Percentiles rank a stretch among this genome's conserved stretches.
phyloP scores from a whole-genome alignment of 2,113 vertebrate species.

The Notarius quadriscutis region DNA sequence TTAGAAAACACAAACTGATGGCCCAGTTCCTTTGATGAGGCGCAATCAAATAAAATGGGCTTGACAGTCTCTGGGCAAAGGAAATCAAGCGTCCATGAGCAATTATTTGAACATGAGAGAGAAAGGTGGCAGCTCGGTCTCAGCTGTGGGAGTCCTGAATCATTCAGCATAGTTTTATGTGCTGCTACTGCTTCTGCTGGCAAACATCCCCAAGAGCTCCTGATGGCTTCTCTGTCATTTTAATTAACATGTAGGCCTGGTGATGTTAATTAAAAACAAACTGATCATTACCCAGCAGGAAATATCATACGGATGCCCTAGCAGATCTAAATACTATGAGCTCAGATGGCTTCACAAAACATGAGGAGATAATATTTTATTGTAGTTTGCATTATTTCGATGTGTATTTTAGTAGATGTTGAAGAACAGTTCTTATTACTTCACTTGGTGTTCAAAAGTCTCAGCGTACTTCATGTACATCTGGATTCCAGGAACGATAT shows the following conservation, averaged over 20 bases:
- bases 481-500: background rate
- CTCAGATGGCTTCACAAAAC: background rate
- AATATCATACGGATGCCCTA: slow-evolving; percentile 57
- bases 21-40: slow-evolving; percentile 37
- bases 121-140: slow-evolving; percentile 32
- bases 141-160: slow-evolving; percentile 36
- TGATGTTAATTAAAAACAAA: slow-evolving; percentile 74
- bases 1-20: slow-evolving; percentile 23
- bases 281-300: slow-evolving; percentile 61
- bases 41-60: slow-evolving; percentile 40
- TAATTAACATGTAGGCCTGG: slow-evolving; percentile 73
- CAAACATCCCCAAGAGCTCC: slow-evolving; percentile 62
- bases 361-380: background rate
- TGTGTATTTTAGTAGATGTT: background rate
- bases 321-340: background rate
- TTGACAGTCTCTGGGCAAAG: slow-evolving; percentile 22
- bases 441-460: background rate
- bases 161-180: slow-evolving; percentile 33
- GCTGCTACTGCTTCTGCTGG: slow-evolving; percentile 44
- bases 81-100: slow-evolving; percentile 39
- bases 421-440: background rate
- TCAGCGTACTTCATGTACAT: background rate
- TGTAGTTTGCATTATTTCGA: background rate
- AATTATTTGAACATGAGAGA: slow-evolving; percentile 51
- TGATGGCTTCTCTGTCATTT: slow-evolving; percentile 63